These are phyloP conservation scores for Conus betulinus DNA, from an alignment of 1,140 invertebrate species.

Conservation along the genomic window DNA sequence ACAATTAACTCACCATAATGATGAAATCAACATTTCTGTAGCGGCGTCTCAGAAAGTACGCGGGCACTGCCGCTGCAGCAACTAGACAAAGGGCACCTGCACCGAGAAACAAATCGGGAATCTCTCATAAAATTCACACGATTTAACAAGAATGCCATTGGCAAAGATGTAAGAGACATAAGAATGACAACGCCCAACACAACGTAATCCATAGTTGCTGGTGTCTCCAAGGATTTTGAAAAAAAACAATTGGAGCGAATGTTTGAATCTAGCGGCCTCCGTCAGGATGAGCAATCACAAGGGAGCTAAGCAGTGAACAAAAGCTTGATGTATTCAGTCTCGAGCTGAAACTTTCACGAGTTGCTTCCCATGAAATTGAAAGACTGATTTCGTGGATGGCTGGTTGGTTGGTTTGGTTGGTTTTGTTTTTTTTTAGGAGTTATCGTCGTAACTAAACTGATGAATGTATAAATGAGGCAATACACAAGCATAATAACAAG, in stretches of 20 bases:
- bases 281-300: neutral
- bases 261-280: conserved; percentile 32
- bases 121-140: conserved; percentile 51
- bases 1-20: conserved; percentile 53
- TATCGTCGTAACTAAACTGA: no score
- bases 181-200: conserved; percentile 44
- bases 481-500: no score
- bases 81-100: conserved; percentile 46
- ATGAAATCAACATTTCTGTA: conserved; percentile 50
- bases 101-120: conserved; percentile 40
- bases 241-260: neutral
- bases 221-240: neutral
- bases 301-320: neutral
- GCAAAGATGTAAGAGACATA: conserved; percentile 51
- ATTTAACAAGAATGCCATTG: conserved; percentile 47
- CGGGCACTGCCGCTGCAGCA: conserved; percentile 29
- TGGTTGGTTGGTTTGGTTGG: no score
- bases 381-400: no score
- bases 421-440: no score
- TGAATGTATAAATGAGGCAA: no score
- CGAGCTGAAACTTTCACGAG: neutral
- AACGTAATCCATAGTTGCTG: conserved; percentile 21
- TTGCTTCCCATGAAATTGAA: neutral
- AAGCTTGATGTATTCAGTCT: neutral
- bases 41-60: conserved; percentile 34